phyloP scores from a whole-genome alignment of 2,113 vertebrate species.

The Herpailurus yagouaroundi region DNA sequence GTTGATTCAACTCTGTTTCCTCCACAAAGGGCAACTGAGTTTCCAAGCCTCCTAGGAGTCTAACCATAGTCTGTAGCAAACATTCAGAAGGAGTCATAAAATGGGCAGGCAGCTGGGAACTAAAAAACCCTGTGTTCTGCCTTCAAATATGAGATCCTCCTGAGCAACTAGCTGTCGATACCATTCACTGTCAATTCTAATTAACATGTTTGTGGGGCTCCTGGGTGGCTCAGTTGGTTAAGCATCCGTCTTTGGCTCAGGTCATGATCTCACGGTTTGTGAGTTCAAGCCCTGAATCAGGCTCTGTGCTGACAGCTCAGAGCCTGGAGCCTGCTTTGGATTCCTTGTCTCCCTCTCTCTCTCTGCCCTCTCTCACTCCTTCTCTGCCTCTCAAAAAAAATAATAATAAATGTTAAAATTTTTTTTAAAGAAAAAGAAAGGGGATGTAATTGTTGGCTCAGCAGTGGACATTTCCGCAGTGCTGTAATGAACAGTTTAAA shows the following conservation, averaged over 20 bases:
- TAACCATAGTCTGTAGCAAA: neutral
- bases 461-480: neutral
- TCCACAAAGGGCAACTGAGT: neutral
- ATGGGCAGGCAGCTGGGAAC: neutral
- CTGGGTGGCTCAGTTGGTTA: no score
- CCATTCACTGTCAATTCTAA: neutral
- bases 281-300: no score
- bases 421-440: neutral
- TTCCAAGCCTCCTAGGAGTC: neutral
- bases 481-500: neutral
- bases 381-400: no score
- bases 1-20: neutral
- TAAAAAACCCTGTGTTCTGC: neutral
- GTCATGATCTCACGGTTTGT: no score
- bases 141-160: neutral
- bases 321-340: no score
- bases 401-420: no score
- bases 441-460: neutral
- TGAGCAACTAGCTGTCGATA: neutral
- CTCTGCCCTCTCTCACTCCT: no score
- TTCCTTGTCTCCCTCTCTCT: no score
- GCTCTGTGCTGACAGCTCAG: no score
- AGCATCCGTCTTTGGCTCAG: no score
- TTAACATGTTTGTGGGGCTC: neutral
- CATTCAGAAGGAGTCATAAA: neutral